Percentiles rank a stretch among this genome's conserved stretches.
Evolutionary conservation across 2,113 vertebrate genomes (phyloP).

Genomic region (Melanostigma gelatinosum): DNA sequence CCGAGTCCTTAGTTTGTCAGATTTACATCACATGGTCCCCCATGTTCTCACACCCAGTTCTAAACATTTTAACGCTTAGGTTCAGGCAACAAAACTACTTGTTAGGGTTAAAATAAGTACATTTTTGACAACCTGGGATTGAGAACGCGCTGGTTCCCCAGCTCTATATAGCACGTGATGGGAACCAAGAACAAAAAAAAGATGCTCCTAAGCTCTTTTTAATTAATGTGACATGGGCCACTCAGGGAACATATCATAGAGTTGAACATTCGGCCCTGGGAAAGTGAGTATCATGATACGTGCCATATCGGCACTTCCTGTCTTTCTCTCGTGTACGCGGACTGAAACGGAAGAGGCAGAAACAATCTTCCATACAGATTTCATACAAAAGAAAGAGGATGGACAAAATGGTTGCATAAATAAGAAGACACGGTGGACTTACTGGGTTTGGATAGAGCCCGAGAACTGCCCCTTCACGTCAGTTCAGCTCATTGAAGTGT

Average conservation of each 20-base stretch:
- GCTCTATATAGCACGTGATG: too few species aligned
- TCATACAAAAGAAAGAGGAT: background rate
- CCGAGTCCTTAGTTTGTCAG: too few species aligned
- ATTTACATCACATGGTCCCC: too few species aligned
- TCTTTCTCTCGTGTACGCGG: constrained; percentile 55
- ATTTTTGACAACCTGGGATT: background rate
- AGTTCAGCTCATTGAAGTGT: background rate
- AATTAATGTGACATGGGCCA: too few species aligned
- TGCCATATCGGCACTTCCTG: constrained; percentile 53
- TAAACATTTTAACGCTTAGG: too few species aligned
- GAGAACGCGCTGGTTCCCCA: background rate
- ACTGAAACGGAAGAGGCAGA: constrained; percentile 45
- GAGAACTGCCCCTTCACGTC: too few species aligned
- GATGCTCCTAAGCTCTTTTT: too few species aligned
- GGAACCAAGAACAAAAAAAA: too few species aligned
- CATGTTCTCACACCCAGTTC: too few species aligned
- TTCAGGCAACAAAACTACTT: background rate
- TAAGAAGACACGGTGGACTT: background rate
- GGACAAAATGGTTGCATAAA: background rate
- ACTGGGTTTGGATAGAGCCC: background rate
- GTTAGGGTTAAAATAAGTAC: background rate
- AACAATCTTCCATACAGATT: constrained; percentile 29
- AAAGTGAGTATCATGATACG: too few species aligned
- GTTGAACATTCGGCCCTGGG: too few species aligned
- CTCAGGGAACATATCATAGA: too few species aligned